Evolutionary conservation across 1,140 invertebrate genomes (phyloP).

Genomic region (Trichoplusia ni): DNA sequence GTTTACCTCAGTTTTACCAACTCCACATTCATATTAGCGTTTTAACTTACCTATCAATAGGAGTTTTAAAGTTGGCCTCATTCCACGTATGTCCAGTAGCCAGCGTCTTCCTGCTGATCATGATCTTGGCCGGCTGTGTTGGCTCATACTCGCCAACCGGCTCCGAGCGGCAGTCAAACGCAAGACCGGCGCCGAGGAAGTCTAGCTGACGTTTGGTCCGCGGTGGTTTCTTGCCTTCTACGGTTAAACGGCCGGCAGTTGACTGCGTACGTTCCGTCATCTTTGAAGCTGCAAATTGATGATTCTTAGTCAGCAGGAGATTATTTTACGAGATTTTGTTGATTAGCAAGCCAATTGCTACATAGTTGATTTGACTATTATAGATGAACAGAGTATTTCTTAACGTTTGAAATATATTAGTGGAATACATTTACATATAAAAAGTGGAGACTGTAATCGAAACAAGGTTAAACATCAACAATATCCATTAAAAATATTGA

Average conservation of each 20-base stretch:
- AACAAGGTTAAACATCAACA: no score
- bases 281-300: conserved; percentile 59
- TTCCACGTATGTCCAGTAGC: conserved; percentile 76
- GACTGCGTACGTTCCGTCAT: conserved; percentile 64
- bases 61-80: conserved; percentile 74
- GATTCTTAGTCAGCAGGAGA: no score
- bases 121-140: conserved; percentile 68
- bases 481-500: no score
- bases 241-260: conserved; percentile 49
- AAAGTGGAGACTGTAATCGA: no score
- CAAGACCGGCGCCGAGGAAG: conserved; percentile 63
- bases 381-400: no score
- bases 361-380: no score
- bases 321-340: no score
- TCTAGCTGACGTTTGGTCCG: conserved; percentile 68
- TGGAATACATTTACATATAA: no score
- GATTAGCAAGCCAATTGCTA: no score
- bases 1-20: no score
- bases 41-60: conserved; percentile 65
- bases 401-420: no score
- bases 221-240: conserved; percentile 52
- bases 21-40: no score
- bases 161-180: conserved; percentile 56
- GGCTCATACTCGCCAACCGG: conserved; percentile 64
- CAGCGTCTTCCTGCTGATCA: conserved; percentile 75